Conservation (phyloP, 2,888 invertebrate species). For the Timema podura region DNA sequence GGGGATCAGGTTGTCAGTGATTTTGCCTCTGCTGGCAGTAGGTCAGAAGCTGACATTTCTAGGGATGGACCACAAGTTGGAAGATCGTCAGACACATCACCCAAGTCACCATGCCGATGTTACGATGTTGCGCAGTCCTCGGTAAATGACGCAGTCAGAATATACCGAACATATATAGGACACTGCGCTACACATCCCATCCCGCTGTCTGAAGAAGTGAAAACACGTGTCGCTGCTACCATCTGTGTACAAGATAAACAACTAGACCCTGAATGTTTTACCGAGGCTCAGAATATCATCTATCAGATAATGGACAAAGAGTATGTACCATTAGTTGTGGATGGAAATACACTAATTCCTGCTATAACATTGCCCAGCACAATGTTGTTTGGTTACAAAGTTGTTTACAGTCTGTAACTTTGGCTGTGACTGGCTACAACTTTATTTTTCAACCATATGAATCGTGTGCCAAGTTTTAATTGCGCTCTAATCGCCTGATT, state of each 20-base stretch:
- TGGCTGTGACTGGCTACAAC: too few species aligned
- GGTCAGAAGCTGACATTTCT: too few species aligned
- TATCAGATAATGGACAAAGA: conserved; percentile 65
- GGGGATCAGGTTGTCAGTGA: neutral
- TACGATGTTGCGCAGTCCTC: neutral
- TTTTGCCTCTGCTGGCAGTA: too few species aligned
- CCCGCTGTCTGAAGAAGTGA: conserved; percentile 55
- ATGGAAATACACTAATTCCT: neutral
- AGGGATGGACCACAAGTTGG: neutral
- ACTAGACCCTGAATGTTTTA: conserved; percentile 66
- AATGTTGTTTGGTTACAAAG: neutral
- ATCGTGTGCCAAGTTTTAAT: neutral
- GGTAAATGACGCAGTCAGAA: conserved; percentile 59
- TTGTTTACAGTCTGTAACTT: neutral
- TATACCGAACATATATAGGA: conserved; percentile 74
- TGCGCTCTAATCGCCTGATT: neutral
- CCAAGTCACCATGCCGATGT: neutral
- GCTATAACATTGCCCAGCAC: too few species aligned
- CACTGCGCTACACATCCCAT: conserved; percentile 60
- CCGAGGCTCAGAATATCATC: conserved; percentile 65
- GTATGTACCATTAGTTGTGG: conserved; percentile 42
- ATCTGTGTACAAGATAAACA: conserved; percentile 63
- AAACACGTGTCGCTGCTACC: conserved; percentile 59
- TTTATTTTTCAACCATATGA: too few species aligned
- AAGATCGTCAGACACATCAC: neutral